Evolutionary conservation across 2,797 vertebrate genomes (phyloP).

Genomic region (Bovichtus variegatus): DNA sequence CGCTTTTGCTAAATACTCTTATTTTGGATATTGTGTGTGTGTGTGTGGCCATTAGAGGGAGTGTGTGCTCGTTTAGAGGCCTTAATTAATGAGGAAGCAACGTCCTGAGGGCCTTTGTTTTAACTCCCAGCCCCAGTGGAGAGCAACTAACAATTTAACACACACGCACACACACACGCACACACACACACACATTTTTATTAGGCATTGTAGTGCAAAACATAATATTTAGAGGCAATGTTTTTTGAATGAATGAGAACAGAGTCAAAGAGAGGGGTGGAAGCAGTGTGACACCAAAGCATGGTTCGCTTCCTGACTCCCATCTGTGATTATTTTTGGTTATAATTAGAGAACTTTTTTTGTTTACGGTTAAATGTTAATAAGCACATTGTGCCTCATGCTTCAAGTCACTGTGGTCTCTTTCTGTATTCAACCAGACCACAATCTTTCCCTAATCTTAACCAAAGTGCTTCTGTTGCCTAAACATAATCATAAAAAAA

Average conservation of each 20-base stretch:
- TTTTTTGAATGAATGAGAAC: neutral
- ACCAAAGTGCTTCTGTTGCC: too few relatives aligned
- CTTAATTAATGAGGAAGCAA: conserved; percentile 55
- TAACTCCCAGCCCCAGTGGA: conserved; percentile 28
- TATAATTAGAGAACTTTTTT: too few relatives aligned
- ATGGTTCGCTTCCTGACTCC: neutral
- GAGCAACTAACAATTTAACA: conserved; percentile 25
- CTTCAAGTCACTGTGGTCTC: neutral
- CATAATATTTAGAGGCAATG: neutral
- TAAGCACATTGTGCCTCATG: neutral
- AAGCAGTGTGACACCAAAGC: neutral
- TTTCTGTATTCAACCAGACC: neutral
- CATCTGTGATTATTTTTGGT: neutral
- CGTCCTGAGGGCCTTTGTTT: conserved; percentile 27
- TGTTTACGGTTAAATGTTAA: neutral
- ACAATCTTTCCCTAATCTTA: too few relatives aligned
- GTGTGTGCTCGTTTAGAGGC: conserved; percentile 26
- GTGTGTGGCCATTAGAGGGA: conserved; percentile 17
- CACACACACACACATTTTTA: neutral
- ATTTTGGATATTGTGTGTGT: neutral
- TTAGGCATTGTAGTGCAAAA: neutral
- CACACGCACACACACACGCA: conserved; percentile 10
- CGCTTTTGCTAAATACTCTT: neutral
- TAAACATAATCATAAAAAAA: too few relatives aligned
- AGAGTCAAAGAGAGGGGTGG: neutral